Conservation (phyloP, 2,113 vertebrate genomes). For the Aldabrachelys gigantea region DNA sequence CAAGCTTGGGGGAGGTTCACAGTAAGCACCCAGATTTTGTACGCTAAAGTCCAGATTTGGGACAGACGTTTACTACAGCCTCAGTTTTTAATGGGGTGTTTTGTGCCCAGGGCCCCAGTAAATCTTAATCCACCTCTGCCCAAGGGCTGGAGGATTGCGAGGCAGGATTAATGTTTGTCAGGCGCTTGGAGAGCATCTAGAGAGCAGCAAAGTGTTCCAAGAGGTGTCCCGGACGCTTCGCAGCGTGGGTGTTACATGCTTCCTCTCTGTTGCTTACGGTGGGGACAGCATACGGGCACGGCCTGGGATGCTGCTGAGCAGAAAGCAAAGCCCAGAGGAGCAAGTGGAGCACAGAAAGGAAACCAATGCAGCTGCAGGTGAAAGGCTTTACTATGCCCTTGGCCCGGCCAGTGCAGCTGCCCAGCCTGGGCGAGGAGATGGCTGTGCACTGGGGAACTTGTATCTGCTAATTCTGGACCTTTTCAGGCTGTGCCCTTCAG, state of each 20-base stretch:
- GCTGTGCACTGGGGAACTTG: background rate
- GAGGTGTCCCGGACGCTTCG: background rate
- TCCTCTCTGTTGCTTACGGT: background rate
- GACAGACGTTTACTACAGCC: no score
- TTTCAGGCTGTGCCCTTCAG: background rate
- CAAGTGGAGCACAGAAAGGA: background rate
- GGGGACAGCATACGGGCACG: background rate
- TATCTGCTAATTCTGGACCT: background rate
- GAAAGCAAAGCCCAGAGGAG: background rate
- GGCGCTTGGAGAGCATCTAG: background rate
- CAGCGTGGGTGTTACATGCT: accelerated
- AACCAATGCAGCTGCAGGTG: background rate
- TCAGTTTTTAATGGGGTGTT: no score
- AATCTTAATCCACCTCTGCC: background rate
- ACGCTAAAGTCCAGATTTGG: no score
- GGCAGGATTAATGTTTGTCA: background rate
- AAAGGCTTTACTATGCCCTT: background rate
- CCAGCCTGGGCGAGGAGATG: background rate
- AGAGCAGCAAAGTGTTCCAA: background rate
- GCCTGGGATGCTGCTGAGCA: background rate
- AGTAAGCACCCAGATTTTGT: no score
- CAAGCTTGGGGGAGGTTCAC: no score
- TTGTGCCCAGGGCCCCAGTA: no score
- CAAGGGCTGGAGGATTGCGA: background rate
- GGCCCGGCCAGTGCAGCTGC: background rate